phyloP scores from a whole-genome alignment of 1,140 invertebrate species.

The Heliconius congener region DNA sequence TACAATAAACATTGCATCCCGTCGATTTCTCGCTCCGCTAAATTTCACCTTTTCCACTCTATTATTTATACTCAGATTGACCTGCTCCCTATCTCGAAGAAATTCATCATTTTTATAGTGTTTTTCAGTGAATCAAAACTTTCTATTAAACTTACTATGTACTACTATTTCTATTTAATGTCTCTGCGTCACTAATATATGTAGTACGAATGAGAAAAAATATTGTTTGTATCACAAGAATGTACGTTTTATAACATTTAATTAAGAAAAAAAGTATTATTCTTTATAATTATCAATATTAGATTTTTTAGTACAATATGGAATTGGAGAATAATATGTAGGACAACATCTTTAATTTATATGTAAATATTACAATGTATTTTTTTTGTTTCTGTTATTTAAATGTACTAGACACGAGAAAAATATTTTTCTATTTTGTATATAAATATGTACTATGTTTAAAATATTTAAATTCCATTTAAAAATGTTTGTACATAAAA shows the following conservation, averaged over 20 bases:
- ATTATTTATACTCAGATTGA: slow-evolving; percentile 59
- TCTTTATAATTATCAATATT: too few relatives aligned
- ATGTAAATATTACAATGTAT: too few relatives aligned
- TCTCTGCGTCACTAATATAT: not conserved
- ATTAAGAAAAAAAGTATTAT: too few relatives aligned
- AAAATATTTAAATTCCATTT: not conserved
- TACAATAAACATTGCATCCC: slow-evolving; percentile 80
- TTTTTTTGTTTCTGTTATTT: too few relatives aligned
- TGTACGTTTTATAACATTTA: too few relatives aligned
- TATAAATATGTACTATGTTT: too few relatives aligned
- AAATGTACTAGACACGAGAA: too few relatives aligned
- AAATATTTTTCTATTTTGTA: too few relatives aligned
- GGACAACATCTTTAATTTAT: too few relatives aligned
- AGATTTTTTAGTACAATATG: too few relatives aligned
- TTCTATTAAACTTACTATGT: not conserved
- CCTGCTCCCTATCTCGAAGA: slow-evolving; percentile 46
- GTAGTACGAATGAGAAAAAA: not conserved
- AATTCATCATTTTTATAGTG: not conserved
- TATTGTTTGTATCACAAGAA: too few relatives aligned
- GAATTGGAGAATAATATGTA: too few relatives aligned
- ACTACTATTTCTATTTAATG: not conserved
- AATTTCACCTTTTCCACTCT: slow-evolving; percentile 79
- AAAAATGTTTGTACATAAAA: not conserved
- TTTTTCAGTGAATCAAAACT: slow-evolving; percentile 2
- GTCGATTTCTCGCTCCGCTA: slow-evolving; percentile 79